Evolutionary conservation across 2,113 vertebrate species (phyloP).

Genomic region (Chaetops frenatus): DNA sequence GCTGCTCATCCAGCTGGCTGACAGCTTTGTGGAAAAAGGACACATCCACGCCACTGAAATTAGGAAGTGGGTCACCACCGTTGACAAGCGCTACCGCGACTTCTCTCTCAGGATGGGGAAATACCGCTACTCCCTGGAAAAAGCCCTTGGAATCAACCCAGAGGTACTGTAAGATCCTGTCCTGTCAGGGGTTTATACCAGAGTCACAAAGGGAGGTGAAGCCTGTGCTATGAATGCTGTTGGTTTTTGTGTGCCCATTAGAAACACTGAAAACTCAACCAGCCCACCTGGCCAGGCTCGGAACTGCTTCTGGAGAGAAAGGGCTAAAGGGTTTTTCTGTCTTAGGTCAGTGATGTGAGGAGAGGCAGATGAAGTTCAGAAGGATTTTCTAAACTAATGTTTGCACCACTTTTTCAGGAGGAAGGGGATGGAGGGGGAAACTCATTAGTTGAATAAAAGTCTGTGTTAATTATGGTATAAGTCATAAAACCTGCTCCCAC

Average conservation of each 20-base stretch:
- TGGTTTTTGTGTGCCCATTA: rapidly evolving
- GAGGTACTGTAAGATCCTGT: conserved; percentile 74
- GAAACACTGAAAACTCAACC: background rate
- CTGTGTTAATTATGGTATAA: background rate
- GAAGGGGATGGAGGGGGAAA: background rate
- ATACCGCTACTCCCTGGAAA: conserved; percentile 88
- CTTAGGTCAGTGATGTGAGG: background rate
- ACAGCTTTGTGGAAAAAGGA: conserved; percentile 95
- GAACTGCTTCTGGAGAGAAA: background rate
- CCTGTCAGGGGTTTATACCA: background rate
- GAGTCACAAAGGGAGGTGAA: background rate
- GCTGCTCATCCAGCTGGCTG: conserved; percentile 93
- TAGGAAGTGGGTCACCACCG: conserved; percentile 93
- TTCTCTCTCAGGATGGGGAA: conserved; percentile 93
- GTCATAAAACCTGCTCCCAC: background rate
- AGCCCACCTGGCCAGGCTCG: background rate
- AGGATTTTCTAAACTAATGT: background rate
- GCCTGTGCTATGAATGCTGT: background rate
- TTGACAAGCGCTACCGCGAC: conserved; percentile 94
- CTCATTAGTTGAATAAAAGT: background rate
- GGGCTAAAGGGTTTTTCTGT: background rate
- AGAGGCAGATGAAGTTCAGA: background rate
- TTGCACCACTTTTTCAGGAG: background rate
- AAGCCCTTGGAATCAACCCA: conserved; percentile 88
- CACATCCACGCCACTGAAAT: conserved; percentile 92